These are phyloP conservation scores for Erpetoichthys calabaricus DNA, from an alignment of 2,797 vertebrate species.

Conservation along the genomic window DNA sequence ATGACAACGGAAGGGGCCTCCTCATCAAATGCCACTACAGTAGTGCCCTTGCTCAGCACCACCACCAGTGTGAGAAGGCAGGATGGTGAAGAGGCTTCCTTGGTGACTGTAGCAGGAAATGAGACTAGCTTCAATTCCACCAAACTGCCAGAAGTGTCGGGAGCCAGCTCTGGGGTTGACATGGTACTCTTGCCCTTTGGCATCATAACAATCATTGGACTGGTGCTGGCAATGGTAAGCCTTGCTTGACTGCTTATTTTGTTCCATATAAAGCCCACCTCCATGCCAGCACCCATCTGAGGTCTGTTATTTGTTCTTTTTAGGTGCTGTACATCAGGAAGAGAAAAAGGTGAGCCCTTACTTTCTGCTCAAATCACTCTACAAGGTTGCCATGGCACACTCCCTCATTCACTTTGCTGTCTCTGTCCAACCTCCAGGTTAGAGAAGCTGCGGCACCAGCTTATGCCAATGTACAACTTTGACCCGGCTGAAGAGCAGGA, in stretches of 20 bases:
- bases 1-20: too few relatives aligned
- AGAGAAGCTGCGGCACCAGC: slow-evolving; percentile 91
- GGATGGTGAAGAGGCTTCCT: too few relatives aligned
- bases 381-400: too few relatives aligned
- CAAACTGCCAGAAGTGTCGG: slow-evolving; percentile 49
- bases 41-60: too few relatives aligned
- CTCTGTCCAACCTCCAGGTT: slow-evolving; percentile 41
- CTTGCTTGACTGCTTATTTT: background rate
- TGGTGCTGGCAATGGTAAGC: slow-evolving; percentile 83
- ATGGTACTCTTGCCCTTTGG: slow-evolving; percentile 83
- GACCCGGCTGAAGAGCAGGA: slow-evolving; percentile 94
- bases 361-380: background rate
- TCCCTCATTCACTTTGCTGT: slow-evolving; percentile 3
- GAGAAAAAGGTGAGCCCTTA: slow-evolving; percentile 69
- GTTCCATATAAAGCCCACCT: too few relatives aligned
- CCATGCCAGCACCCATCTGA: background rate
- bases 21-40: too few relatives aligned
- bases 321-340: slow-evolving; percentile 95
- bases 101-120: slow-evolving; percentile 50
- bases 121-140: slow-evolving; percentile 70
- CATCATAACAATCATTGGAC: slow-evolving; percentile 84
- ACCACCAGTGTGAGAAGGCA: too few relatives aligned
- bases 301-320: slow-evolving; percentile 24
- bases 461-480: slow-evolving; percentile 98
- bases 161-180: slow-evolving; percentile 53